Conservation (phyloP, 2,797 vertebrate species). For the Paramormyrops hopkinsi region DNA sequence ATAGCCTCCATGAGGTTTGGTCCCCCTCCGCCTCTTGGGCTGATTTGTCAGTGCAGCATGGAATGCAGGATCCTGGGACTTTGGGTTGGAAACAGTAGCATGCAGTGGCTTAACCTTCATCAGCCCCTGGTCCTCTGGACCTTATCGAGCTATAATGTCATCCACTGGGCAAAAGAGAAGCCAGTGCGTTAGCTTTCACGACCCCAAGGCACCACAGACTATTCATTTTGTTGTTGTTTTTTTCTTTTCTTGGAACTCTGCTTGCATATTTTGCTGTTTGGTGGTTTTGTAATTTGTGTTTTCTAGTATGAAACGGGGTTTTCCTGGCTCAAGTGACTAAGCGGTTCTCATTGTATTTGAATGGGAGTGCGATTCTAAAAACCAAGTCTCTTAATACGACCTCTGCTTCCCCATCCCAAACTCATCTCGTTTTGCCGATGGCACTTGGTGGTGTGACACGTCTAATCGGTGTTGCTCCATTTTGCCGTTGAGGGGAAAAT, state of each 20-base stretch:
- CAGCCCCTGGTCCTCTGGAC: constrained; percentile 34
- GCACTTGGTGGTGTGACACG: not conserved
- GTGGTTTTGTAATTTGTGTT: not conserved
- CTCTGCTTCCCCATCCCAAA: not conserved
- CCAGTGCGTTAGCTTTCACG: not conserved
- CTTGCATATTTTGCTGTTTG: not conserved
- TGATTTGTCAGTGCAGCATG: not conserved
- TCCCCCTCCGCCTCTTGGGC: not conserved
- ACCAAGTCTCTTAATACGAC: not conserved
- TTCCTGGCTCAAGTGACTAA: not conserved
- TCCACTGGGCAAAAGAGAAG: not conserved
- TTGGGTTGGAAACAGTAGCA: not conserved
- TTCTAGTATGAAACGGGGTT: not conserved
- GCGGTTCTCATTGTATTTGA: not conserved
- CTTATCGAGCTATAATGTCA: constrained; percentile 38
- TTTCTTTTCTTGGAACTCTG: not conserved
- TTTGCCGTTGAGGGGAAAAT: not conserved
- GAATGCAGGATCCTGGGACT: constrained; percentile 1
- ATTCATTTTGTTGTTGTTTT: not conserved
- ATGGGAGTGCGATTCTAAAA: not conserved
- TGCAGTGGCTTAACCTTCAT: constrained; percentile 30
- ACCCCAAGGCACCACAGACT: not conserved
- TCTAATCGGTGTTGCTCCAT: not conserved
- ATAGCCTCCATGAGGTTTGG: not conserved
- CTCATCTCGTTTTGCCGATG: not conserved